These are phyloP conservation scores for Neotoma lepida DNA, from an alignment of 2,113 vertebrate species.

Conservation along the genomic window DNA sequence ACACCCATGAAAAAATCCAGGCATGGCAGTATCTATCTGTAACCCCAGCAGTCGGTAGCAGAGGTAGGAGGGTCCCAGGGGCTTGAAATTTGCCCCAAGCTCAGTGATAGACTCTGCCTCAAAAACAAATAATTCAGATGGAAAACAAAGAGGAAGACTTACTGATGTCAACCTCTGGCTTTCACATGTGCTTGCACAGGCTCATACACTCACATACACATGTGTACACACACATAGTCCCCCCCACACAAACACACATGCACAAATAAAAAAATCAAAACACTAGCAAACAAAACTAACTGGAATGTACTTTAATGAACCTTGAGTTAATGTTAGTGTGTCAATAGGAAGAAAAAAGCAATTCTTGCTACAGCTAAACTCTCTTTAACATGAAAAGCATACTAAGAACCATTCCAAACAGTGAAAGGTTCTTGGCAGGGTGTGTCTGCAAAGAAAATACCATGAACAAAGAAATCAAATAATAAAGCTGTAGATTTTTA, in stretches of 20 bases:
- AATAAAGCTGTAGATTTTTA: background rate
- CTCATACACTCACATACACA: background rate
- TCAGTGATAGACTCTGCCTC: background rate
- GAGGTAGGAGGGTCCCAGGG: background rate
- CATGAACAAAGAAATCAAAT: background rate
- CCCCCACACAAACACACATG: background rate
- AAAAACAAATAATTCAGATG: background rate
- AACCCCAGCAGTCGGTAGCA: background rate
- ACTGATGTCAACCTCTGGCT: background rate
- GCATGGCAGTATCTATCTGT: background rate
- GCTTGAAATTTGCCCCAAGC: background rate
- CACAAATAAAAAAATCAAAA: background rate
- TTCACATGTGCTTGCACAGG: background rate
- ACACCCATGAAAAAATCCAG: background rate
- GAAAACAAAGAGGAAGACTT: background rate
- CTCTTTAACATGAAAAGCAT: background rate
- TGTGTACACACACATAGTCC: no score
- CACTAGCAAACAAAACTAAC: constrained; percentile 11
- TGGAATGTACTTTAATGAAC: background rate
- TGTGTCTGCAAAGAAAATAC: background rate
- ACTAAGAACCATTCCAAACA: background rate
- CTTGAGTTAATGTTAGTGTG: background rate
- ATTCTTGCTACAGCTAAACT: background rate
- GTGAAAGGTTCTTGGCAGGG: background rate
- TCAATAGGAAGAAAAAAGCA: background rate